phyloP scores from a whole-genome alignment of 2,888 invertebrate species.

The Cancer borealis region DNA sequence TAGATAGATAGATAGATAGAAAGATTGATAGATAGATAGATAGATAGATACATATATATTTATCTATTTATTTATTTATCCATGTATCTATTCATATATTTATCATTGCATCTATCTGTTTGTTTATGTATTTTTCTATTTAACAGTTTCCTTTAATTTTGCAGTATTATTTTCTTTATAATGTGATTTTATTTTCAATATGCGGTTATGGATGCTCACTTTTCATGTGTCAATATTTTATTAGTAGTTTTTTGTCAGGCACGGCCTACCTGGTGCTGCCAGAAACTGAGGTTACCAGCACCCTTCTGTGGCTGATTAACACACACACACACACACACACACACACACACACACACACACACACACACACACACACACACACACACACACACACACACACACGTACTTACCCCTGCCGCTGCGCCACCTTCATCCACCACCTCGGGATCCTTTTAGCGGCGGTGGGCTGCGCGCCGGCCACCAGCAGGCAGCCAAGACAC shows the following conservation, averaged over 20 bases:
- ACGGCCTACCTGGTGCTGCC: not conserved
- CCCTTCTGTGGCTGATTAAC: not conserved
- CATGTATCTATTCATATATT: not conserved
- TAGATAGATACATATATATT: not conserved
- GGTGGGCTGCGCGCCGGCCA: slow-evolving; percentile 47
- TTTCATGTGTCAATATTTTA: not conserved
- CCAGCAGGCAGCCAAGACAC: slow-evolving; percentile 48
- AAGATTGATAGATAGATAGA: not conserved
- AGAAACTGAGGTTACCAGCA: not conserved
- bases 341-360: slow-evolving; percentile 29
- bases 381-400: slow-evolving; percentile 23
- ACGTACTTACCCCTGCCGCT: slow-evolving; percentile 80
- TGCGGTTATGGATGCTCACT: not conserved
- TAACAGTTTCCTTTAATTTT: not conserved
- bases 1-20: too few relatives aligned
- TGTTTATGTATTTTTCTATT: not conserved
- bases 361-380: slow-evolving; percentile 48
- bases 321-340: not conserved
- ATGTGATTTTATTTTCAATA: not conserved
- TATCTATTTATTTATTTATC: not conserved
- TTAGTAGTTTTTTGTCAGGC: not conserved
- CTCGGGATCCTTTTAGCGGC: slow-evolving; percentile 79
- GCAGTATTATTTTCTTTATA: not conserved
- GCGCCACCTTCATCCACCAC: slow-evolving; percentile 80
- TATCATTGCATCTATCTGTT: too few relatives aligned